Evolutionary conservation across 2,113 vertebrate genomes (phyloP).

Genomic region (Vanacampus margaritifer): DNA sequence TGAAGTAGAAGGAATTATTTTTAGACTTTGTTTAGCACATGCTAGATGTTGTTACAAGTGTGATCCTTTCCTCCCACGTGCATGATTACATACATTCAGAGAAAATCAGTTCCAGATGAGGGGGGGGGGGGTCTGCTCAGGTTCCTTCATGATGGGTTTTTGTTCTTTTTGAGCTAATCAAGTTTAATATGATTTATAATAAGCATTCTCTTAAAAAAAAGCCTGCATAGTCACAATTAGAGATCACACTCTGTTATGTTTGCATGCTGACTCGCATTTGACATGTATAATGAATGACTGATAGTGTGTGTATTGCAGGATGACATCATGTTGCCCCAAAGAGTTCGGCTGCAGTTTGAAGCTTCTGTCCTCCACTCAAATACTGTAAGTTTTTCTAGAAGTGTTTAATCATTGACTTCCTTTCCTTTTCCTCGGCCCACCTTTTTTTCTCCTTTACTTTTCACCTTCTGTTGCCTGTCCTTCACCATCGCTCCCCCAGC

Average conservation of each 20-base stretch:
- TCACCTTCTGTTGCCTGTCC: neutral
- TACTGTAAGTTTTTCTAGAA: conserved; percentile 75
- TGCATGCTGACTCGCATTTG: neutral
- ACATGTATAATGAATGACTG: neutral
- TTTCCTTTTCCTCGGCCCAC: conserved; percentile 3
- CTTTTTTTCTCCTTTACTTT: conserved; percentile 4
- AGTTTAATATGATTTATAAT: neutral
- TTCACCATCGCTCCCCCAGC: neutral
- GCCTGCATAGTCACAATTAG: neutral
- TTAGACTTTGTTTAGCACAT: neutral
- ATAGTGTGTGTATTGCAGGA: conserved; percentile 72
- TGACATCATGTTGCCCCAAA: conserved; percentile 89
- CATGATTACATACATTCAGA: conserved; percentile 4
- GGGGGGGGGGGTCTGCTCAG: neutral
- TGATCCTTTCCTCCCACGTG: neutral
- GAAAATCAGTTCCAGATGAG: conserved; percentile 6
- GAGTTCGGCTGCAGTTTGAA: conserved; percentile 83
- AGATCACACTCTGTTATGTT: neutral
- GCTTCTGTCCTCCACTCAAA: conserved; percentile 72
- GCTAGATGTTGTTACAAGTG: conserved; percentile 7
- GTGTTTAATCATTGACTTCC: conserved; percentile 30
- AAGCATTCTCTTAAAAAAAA: neutral
- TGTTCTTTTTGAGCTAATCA: neutral
- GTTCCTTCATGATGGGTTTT: neutral
- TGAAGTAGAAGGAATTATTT: neutral